These are phyloP conservation scores for Protobothrops flavoviridis DNA, from an alignment of 2,113 vertebrate species.

Conservation along the genomic window DNA sequence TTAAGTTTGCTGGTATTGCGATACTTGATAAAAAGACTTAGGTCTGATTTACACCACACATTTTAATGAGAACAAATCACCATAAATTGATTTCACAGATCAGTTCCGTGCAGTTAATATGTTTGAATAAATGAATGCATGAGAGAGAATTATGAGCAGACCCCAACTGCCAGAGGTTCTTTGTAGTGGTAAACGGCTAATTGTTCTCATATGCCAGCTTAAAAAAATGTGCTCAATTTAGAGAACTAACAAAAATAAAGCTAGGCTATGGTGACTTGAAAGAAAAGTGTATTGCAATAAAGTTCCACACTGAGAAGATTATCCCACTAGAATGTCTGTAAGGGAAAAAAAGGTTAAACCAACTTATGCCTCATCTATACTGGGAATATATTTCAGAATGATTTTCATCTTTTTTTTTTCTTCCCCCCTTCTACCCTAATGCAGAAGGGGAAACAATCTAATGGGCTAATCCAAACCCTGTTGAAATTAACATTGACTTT, in stretches of 20 bases:
- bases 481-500: slow-evolving; percentile 40
- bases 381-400: neutral
- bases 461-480: neutral
- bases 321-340: neutral
- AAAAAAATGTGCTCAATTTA: neutral
- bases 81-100: neutral
- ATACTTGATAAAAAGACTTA: neutral
- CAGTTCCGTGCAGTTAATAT: neutral
- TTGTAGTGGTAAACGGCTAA: neutral
- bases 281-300: neutral
- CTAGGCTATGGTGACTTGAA: neutral
- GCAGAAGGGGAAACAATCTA: neutral
- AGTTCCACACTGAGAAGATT: neutral
- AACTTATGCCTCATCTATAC: neutral
- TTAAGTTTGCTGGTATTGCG: neutral
- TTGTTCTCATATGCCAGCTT: neutral
- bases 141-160: neutral
- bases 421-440: rapidly evolving
- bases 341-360: neutral
- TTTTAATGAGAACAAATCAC: neutral
- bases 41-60: neutral
- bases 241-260: neutral
- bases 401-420: rapidly evolving
- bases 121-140: neutral
- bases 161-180: neutral